These are phyloP conservation scores for Mythimna impura DNA, from an alignment of 2,888 invertebrate genomes.

Conservation along the genomic window DNA sequence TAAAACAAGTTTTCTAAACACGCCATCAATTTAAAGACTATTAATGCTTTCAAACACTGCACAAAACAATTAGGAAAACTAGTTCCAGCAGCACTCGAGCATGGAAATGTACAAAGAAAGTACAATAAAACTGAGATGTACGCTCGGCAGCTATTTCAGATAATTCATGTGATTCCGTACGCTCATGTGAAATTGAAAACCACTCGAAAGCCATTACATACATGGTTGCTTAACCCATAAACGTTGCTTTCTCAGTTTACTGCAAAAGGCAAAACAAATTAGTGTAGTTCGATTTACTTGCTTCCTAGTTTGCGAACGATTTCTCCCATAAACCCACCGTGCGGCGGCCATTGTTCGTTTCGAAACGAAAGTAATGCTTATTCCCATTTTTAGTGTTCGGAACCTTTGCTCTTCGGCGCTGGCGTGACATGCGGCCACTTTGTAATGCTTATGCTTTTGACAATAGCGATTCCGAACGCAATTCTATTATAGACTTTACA, in stretches of 20 bases:
- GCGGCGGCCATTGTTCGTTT: conserved; percentile 73
- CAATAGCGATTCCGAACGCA: conserved; percentile 59
- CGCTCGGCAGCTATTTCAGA: conserved; percentile 52
- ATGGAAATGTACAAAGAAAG: conserved; percentile 57
- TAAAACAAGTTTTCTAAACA: conserved; percentile 33
- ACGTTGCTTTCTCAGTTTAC: conserved; percentile 77
- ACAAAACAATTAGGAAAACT: conserved; percentile 52
- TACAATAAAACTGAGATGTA: conserved; percentile 57
- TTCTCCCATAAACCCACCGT: conserved; percentile 77
- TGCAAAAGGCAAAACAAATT: conserved; percentile 86
- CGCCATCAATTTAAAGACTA: conserved; percentile 31
- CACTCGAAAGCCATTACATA: conserved; percentile 69
- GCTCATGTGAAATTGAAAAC: conserved; percentile 71
- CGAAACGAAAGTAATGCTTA: conserved; percentile 78
- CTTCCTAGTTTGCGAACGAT: conserved; percentile 80
- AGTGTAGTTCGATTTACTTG: conserved; percentile 80
- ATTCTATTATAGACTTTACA: conserved; percentile 42
- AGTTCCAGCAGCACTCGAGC: conserved; percentile 29
- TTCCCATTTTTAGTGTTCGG: conserved; percentile 82
- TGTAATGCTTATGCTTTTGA: conserved; percentile 71
- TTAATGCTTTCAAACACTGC: conserved; percentile 31
- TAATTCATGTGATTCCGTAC: conserved; percentile 60
- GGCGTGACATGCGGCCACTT: conserved; percentile 76
- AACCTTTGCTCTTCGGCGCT: conserved; percentile 83
- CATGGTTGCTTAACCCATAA: conserved; percentile 75